These are phyloP conservation scores for Junonia oenone DNA, from an alignment of 2,888 invertebrate genomes.

Conservation along the genomic window DNA sequence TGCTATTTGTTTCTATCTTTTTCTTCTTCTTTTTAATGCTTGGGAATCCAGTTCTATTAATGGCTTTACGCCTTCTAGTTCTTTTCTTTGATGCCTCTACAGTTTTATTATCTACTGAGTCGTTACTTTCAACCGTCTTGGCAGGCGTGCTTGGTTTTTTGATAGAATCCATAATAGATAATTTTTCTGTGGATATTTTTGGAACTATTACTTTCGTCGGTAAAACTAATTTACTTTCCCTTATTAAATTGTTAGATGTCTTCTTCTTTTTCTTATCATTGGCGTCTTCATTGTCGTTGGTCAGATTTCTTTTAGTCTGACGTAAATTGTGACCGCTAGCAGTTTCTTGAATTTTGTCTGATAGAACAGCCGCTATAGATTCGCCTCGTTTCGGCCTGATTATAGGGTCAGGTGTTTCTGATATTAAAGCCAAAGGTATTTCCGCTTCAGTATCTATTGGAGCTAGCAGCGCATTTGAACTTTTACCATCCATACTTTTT, in stretches of 20 bases:
- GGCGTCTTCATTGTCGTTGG: conserved; percentile 55
- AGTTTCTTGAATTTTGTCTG: conserved; percentile 72
- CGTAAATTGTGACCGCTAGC: conserved; percentile 67
- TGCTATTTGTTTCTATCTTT: conserved; percentile 62
- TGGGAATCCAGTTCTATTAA: conserved; percentile 93
- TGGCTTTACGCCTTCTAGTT: conserved; percentile 85
- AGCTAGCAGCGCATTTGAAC: conserved; percentile 44
- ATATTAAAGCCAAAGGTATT: conserved; percentile 61
- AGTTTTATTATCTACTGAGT: conserved; percentile 47
- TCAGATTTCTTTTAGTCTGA: conserved; percentile 64
- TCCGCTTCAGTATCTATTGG: conserved; percentile 66
- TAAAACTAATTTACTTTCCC: conserved; percentile 70
- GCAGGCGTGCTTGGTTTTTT: conserved; percentile 45
- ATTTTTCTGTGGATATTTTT: conserved; percentile 63
- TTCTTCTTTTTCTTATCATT: conserved; percentile 70
- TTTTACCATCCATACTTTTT: conserved; percentile 46
- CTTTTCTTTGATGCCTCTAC: conserved; percentile 59
- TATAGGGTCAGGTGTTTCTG: conserved; percentile 61
- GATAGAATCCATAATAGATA: conserved; percentile 45
- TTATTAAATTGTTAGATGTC: conserved; percentile 56
- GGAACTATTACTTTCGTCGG: conserved; percentile 60
- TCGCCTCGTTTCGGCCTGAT: conserved; percentile 67
- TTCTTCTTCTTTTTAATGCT: conserved; percentile 90
- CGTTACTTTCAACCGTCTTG: conserved; percentile 48
- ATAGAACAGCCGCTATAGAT: conserved; percentile 69